phyloP scores from a whole-genome alignment of 92 coral and sea anemone species.

The Plumapathes pennacea region DNA sequence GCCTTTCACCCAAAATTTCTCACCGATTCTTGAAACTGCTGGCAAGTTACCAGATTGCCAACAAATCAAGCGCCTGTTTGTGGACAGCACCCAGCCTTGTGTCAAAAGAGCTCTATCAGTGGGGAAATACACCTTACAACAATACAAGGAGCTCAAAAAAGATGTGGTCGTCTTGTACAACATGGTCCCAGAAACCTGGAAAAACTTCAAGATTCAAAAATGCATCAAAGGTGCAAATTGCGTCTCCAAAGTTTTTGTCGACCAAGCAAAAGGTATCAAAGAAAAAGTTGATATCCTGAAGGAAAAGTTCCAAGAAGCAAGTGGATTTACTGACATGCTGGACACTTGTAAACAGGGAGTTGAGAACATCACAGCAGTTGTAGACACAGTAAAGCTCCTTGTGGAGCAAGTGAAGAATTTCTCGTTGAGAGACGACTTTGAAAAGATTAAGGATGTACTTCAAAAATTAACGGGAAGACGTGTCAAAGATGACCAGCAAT shows the following conservation, averaged over 20 bases:
- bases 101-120: slow-evolving; percentile 63
- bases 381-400: slow-evolving; percentile 66
- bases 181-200: slow-evolving; percentile 89
- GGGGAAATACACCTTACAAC: slow-evolving; percentile 58
- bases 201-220: slow-evolving; percentile 69
- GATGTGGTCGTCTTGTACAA: slow-evolving; percentile 57
- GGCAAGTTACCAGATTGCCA: slow-evolving; percentile 82
- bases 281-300: slow-evolving; percentile 54
- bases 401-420: slow-evolving; percentile 72
- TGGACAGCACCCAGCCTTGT: slow-evolving; percentile 74
- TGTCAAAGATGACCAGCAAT: slow-evolving; percentile 18
- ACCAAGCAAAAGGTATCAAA: slow-evolving; percentile 78
- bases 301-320: slow-evolving; percentile 46
- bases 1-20: slow-evolving; percentile 79
- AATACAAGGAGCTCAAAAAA: slow-evolving; percentile 69
- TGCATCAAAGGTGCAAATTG: slow-evolving; percentile 84
- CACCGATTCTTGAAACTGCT: slow-evolving; percentile 69
- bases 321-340: slow-evolving; percentile 77
- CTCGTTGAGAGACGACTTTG: slow-evolving; percentile 79
- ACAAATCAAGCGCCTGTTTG: slow-evolving; percentile 49
- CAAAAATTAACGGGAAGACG: slow-evolving; percentile 75
- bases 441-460: slow-evolving; percentile 72
- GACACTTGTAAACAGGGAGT: slow-evolving; percentile 69
- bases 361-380: slow-evolving; percentile 63
- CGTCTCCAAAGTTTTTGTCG: slow-evolving; percentile 73